Conservation (phyloP, 2,797 vertebrate species). For the Dallia pectoralis region DNA sequence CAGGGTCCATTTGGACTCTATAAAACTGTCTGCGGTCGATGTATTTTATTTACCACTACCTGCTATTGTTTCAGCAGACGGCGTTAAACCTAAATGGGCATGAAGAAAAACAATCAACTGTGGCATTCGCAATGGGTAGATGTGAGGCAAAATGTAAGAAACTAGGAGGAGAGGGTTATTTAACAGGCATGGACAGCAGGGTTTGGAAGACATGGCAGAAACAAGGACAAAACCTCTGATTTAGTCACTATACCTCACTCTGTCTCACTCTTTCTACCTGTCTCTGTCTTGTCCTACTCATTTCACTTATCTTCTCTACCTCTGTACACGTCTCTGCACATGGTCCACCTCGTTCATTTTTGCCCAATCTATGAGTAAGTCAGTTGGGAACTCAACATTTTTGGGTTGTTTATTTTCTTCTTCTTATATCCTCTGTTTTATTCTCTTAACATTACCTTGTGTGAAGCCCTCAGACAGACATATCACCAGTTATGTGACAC, state of each 20-base stretch:
- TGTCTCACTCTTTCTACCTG: background rate
- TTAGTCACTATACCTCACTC: conserved; percentile 5
- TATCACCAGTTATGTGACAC: too few species aligned
- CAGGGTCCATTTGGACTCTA: background rate
- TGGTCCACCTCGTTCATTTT: background rate
- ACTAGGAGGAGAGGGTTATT: conserved; percentile 45
- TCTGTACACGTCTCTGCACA: background rate
- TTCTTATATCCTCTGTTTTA: background rate
- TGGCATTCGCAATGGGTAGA: conserved; percentile 35
- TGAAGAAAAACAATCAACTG: conserved; percentile 32
- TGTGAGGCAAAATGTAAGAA: conserved; percentile 16
- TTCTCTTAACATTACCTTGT: background rate
- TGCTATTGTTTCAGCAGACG: conserved; percentile 16
- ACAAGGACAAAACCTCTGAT: conserved; percentile 6
- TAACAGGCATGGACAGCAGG: conserved; percentile 30
- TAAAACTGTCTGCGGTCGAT: conserved; percentile 14
- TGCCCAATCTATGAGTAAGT: too few species aligned
- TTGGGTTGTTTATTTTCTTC: background rate
- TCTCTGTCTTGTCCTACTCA: background rate
- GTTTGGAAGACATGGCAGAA: conserved; percentile 12
- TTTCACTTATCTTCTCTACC: background rate
- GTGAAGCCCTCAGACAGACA: background rate
- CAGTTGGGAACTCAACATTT: conserved; percentile 8
- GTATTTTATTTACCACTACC: conserved; percentile 17
- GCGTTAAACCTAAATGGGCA: conserved; percentile 33